Evolutionary conservation across 2,113 vertebrate genomes (phyloP), one percentile per base, ranked within the genome.

Genomic region (Apaloderma vittatum): DNA sequence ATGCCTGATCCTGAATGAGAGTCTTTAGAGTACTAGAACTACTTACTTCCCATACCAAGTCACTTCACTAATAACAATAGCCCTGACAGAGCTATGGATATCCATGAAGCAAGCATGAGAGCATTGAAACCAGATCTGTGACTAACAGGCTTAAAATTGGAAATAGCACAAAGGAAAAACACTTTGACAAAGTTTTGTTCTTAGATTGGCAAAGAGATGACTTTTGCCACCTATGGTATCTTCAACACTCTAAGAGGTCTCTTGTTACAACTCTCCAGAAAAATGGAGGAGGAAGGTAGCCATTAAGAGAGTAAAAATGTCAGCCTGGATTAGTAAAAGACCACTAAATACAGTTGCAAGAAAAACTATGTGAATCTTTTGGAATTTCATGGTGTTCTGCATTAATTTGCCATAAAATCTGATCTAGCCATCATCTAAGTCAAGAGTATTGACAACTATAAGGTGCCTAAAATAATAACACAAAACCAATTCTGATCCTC

Each of bases 121-220:
- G 2, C 0, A n/a, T 54, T 91, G 86, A 93, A 29, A 14, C 55
- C 74, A 95, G 85, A 94, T 6, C 94, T 80, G 43, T 80, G 71
- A 85, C 84, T 68, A 96, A 71, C 23, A 18, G 11, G 12, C 30
- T 21, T 59, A 45, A 72, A 29, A 52, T 37, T 88, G 74, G 45
- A 92, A 97, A 91, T 8, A 88, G 32, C 55, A 75, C 15, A 72
- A 85, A 80, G 36, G 16, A 91, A 93, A 94, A 86, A 23, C 29
- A 8, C 48, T 24, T 9, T 88, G 20, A 9, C 15, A 57, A 79
- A 74, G 40, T 70, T 93, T 91, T 96, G 36, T 88, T 86, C 46
- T 51, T 48, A 40, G 9, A 63, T 54, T 72, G 70, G 76, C 54
- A 91, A 92, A 84, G 29, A 49, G 19, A 45, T 15, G 63, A 13